These are phyloP conservation scores for Malacosoma neustria DNA, from an alignment of 2,888 invertebrate species.

Conservation along the genomic window DNA sequence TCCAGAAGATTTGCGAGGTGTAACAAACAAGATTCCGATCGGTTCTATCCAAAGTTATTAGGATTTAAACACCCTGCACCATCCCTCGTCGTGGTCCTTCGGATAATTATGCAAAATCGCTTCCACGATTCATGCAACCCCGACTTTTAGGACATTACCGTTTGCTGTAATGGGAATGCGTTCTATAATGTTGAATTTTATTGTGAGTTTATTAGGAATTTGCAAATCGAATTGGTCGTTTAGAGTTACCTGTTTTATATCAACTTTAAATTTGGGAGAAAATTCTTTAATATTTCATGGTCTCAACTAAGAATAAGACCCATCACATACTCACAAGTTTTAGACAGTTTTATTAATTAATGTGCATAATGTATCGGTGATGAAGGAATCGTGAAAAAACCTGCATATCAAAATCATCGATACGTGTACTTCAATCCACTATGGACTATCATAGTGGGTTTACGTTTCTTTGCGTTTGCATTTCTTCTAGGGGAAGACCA, in stretches of 20 bases:
- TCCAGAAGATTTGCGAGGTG: conserved; percentile 49
- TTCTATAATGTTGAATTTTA: conserved; percentile 68
- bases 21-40: conserved; percentile 70
- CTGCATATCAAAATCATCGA: too few species aligned
- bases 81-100: neutral
- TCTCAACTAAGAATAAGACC: too few species aligned
- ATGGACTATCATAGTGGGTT: too few species aligned
- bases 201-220: conserved; percentile 58
- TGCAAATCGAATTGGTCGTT: conserved; percentile 37
- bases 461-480: too few species aligned
- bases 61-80: conserved; percentile 38
- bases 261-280: conserved; percentile 25
- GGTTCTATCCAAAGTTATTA: conserved; percentile 58
- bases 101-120: conserved; percentile 73
- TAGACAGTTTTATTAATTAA: too few species aligned
- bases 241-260: conserved; percentile 43
- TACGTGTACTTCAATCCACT: too few species aligned
- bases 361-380: too few species aligned
- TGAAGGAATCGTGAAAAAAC: too few species aligned
- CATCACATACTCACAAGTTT: too few species aligned
- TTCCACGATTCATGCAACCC: conserved; percentile 63
- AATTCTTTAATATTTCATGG: too few species aligned
- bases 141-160: conserved; percentile 67
- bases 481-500: too few species aligned
- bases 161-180: conserved; percentile 67